Base-by-base conservation (phyloP, 2,797 vertebrate genomes). In the Bucorvus abyssinicus region DNA sequence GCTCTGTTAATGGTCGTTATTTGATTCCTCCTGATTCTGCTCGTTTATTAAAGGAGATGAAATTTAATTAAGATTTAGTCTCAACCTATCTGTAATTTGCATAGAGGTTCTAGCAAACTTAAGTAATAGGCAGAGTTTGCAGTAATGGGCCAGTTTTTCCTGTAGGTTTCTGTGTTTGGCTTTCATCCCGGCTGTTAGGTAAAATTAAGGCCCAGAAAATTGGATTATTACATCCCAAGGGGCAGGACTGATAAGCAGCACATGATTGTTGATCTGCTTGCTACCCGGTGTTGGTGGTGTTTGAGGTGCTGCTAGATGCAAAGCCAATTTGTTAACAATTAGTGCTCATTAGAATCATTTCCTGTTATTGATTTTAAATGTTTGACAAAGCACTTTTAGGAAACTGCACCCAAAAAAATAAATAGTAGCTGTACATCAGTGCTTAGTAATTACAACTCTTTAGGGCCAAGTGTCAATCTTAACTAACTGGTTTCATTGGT, bases 241-340 rank as follows among this genome's bases (percentile, higher is more conserved):
- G 98, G 63, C 97, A 97, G 84, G 91, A 97, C 97, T 97, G 98
- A 98, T 98, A 98, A 98, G 97, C 97, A 98, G 96, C 97, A 98
- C 98, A 98, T 98, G 98, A 98, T 97, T 97, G 95, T 97, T 98
- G 98, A 97, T 98, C 98, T 98, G 97, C 96, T 97, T 96, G 95
- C 97, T 97, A 95, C 97, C 93, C 57, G 4, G 55, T 47, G 87
- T 92, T 96, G 94, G 96, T 97, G 89, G 83, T 97, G 96, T 85
- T 90, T 91, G 97, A 97, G 97, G 96, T 98, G 92, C 95, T 97
- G 94, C 97, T 98, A 91, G 97, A 98, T 97, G 95, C 94, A 98
- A 98, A 98, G 97, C 97, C 98, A 98, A 98, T 99, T 99, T 99
- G 98, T 98, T 98, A 98, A 98, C 98, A 98, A 98, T 99, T 98